Base-by-base conservation (phyloP, 1,140 invertebrate genomes). In the Zaprionus ornatus region DNA sequence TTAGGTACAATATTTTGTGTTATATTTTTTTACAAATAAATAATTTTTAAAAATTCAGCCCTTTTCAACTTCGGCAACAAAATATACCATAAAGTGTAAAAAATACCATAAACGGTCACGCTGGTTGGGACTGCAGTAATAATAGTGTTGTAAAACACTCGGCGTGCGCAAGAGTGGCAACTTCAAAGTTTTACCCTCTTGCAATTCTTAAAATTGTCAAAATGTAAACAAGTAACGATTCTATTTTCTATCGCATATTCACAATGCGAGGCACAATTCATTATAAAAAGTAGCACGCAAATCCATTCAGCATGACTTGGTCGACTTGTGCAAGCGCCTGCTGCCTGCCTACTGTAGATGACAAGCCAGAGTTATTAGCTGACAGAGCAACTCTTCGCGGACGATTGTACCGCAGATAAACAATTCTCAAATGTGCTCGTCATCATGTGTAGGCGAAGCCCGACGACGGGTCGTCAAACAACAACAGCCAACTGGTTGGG, bases 361-460 rank as follows among this genome's bases (percentile, higher is more conserved):
- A 48, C 1, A 21, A 15, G 19, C 27, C 29, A 4, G 21, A 40
- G 37, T 40, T 57, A 2, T 42, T 10, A 1, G 15, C n/a, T 55
- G 3, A 32, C 54, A 4, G 13, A 66, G 27, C 19, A 23, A 68
- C 19, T 12, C 37, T 12, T 15, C 25, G 10, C 4, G 10, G 10
- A 12, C 52, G 2, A 52, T 9, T 15, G 66, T 52, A 69, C 45
- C 56, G 56, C 12, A 27, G 15, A 15, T 29, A 37, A 23, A 21
- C 35, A 54, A 65, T 60, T n/a, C 5, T 21, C 19, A 72, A 69
- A 64, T 35, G 12, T 6, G 40, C 60, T 61, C 59, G 54, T 72
- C 69, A 77, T 71, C 57, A 32, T 71, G 61, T 48, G 70, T 72
- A 12, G 17, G 63, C 59, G 23, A 71, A 48, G 54, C 45, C 2